Evolutionary conservation across 2,888 invertebrate species (phyloP), one percentile per base, ranked within the genome.

Genomic region (Melinopterus prodromus): DNA sequence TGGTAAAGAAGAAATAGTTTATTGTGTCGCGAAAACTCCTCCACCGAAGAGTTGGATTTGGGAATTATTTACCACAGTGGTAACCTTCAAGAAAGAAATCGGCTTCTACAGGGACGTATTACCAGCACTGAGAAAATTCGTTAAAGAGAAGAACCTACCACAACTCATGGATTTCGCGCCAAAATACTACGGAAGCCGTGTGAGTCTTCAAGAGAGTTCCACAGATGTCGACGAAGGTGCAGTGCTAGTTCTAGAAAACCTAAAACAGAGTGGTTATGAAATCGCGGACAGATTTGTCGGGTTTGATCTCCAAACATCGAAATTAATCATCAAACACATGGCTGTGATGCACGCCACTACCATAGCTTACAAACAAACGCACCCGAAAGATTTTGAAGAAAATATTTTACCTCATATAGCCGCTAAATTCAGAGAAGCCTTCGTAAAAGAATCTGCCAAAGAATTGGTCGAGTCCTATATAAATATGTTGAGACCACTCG

Each of bases 321-420:
- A 86, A 77, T 79, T 90, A 0, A 87, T 90, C 2, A 82, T 92
- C 2, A 86, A 88, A 71, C 86, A 89, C n/a, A 81, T 92, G 83
- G 92, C 92, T 0, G 87, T 88, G 80, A 91, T 90, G 82, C 92
- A 92, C 84, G 91, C 91, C 0, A 85, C 91, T 16, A 90, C 91
- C 4, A 88, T 92, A 9, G 92, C 91, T 0, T 86, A 91, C 78
- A 91, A 91, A 77, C 78, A 88, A 0, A 88, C 87, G 77, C 86
- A 90, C 74, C 89, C 90, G 0, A 84, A 88, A 53, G 81, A 85
- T 0, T 91, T 89, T 84, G 81, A 88, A 6, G 80, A 86, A 70
- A 85, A 84, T 35, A 7, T 74, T 7, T 74, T 74, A 74, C n/a
- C 16, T 2, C 74, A 74, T 74, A 53, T 53, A 53, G 7, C 53